A percentile compares a stretch with the other conserved stretches of the same genome.
Conservation (phyloP, 2,113 vertebrate genomes). For the Anhinga rufa region DNA sequence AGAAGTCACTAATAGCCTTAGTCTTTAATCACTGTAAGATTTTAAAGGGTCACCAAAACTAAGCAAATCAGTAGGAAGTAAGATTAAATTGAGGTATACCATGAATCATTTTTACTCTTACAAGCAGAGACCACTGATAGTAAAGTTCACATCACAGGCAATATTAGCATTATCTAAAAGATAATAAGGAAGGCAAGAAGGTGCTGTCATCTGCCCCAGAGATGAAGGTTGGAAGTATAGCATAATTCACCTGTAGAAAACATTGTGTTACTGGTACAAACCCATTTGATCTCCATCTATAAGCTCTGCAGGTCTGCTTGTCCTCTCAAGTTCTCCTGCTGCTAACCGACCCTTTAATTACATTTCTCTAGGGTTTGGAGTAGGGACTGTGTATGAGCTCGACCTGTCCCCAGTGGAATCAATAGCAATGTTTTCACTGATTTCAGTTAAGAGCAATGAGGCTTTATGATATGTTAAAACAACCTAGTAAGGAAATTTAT, state of each 20-base stretch:
- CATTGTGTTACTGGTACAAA: background rate
- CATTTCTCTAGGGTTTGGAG: background rate
- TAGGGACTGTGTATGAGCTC: background rate
- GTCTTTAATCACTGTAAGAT: background rate
- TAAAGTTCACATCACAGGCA: background rate
- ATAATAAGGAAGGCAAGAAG: background rate
- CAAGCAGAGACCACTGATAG: background rate
- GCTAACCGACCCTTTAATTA: background rate
- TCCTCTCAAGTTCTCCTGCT: background rate
- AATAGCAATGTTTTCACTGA: background rate
- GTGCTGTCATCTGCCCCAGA: background rate
- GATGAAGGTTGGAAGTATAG: background rate
- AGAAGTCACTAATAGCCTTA: background rate
- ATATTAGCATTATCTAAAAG: background rate
- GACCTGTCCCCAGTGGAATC: background rate
- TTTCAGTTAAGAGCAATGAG: background rate
- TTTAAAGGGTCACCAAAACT: background rate
- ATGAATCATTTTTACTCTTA: background rate
- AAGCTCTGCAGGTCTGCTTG: background rate
- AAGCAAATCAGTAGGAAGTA: background rate
- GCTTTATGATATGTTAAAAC: background rate
- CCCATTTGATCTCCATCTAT: background rate
- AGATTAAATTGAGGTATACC: background rate
- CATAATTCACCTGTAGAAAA: background rate
- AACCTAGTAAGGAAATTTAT: background rate